Base-by-base conservation (phyloP, 53 echinoderm and acorn worm species). In the Echinarachnius parma region DNA sequence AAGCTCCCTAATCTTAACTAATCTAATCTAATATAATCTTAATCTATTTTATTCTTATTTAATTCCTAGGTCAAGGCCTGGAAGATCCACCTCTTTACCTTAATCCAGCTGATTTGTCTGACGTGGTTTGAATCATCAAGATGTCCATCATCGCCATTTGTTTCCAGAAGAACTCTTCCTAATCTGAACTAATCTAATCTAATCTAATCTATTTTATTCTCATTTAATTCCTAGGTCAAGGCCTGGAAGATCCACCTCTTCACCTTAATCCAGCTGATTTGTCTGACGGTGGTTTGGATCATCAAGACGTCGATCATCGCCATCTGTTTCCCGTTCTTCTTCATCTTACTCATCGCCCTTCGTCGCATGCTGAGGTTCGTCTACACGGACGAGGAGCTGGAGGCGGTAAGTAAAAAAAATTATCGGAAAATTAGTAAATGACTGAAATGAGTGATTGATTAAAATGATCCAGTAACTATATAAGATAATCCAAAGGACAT, bases 231-330 rank as follows among this genome's bases (percentile, higher is more conserved):
- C 23, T 28, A 98, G 98, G 98, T 98, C 61, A 98, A 98, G 70
- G 85, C 85, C 23, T 98, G 91, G 91, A 89, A 92, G 85, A 98
- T 98, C 69, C 98, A 98, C 62, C 67, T 88, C 33, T 98, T 92
- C 74, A 92, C 98, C 26, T 71, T 88, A 1, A 82, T 98, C 32
- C 98, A 98, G 75, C 70, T 98, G 2, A 60, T 92, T 16, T 92
- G 88, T 48, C 63, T 98, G 29, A 76, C 76, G 30, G 74, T 82
- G 22, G 74, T 96, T 25, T 96, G 98, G 98, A 62, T 66, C 28
- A 83, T 96, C 34, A 96, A 96, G 82, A 84, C 85, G 3, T 90
- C 96, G 59, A 82, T 81, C 46, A 80, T 87, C 19, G 91, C 98
- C 60, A 90, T 96, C 76, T 88, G 82, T 18, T 96, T 96, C 78